phyloP scores from a whole-genome alignment of 1,140 invertebrate genomes.

The Pinna nobilis region DNA sequence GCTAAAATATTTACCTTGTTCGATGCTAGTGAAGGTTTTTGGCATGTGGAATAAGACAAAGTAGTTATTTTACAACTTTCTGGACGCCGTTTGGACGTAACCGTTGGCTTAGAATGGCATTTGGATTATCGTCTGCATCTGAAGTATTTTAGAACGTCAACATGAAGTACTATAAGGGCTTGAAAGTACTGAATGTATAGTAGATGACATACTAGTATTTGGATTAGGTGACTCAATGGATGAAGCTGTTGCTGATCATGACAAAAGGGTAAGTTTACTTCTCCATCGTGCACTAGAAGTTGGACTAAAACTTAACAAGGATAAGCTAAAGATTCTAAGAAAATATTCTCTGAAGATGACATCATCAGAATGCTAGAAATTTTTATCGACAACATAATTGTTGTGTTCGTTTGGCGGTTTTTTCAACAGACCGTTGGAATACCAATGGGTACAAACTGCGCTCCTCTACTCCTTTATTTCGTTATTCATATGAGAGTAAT shows the following conservation, averaged over 20 bases:
- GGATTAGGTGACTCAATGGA: slow-evolving; percentile 36
- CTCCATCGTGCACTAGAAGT: slow-evolving; percentile 30
- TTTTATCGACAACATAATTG: too few relatives aligned
- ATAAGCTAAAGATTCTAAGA: too few relatives aligned
- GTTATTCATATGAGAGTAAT: too few relatives aligned
- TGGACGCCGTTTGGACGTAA: slow-evolving; percentile 44
- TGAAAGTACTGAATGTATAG: slow-evolving; percentile 29
- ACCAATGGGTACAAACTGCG: too few relatives aligned
- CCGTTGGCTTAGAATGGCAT: slow-evolving; percentile 37
- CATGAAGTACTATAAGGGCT: slow-evolving; percentile 42
- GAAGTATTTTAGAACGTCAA: slow-evolving; percentile 41
- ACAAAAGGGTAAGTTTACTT: slow-evolving; percentile 32
- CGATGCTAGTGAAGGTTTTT: slow-evolving; percentile 75
- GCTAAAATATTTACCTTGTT: slow-evolving; percentile 74
- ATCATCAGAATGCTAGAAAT: too few relatives aligned
- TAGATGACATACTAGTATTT: slow-evolving; percentile 57
- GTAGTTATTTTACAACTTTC: slow-evolving; percentile 45
- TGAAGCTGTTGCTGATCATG: slow-evolving; percentile 30
- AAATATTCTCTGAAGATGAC: too few relatives aligned
- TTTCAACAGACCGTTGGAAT: too few relatives aligned
- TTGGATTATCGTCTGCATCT: slow-evolving; percentile 37
- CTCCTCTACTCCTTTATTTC: too few relatives aligned
- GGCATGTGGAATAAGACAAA: slow-evolving; percentile 40
- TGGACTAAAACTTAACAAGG: slow-evolving; percentile 33
- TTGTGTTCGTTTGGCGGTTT: too few relatives aligned